These are phyloP conservation scores for Drosophila funebris DNA, from an alignment of 1,140 invertebrate genomes.

Conservation along the genomic window DNA sequence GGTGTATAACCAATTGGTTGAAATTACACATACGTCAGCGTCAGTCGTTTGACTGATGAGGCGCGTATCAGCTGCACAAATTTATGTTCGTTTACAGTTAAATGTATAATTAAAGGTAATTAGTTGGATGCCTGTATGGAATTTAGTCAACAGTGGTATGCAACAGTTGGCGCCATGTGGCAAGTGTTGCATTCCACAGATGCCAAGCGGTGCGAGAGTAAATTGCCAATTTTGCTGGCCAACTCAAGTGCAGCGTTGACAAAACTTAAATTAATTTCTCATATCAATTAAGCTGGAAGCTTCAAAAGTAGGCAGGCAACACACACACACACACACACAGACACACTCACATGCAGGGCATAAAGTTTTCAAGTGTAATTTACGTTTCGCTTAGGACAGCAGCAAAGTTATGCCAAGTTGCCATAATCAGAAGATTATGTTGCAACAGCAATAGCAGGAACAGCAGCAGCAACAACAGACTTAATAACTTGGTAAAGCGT, in stretches of 20 bases:
- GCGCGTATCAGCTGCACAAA: constrained; percentile 27
- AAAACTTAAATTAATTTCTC: constrained; percentile 70
- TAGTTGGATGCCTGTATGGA: constrained; percentile 37
- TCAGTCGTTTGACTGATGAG: constrained; percentile 43
- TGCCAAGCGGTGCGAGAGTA: constrained; percentile 1
- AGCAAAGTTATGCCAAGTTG: constrained; percentile 49
- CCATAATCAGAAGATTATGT: constrained; percentile 76
- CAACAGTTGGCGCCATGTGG: constrained; percentile 59
- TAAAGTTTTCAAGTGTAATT: constrained; percentile 61
- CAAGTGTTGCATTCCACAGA: constrained; percentile 22
- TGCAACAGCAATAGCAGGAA: constrained; percentile 45
- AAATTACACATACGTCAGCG: constrained; percentile 64
- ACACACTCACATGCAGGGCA: neutral
- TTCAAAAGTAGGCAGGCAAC: constrained; percentile 23
- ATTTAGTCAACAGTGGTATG: constrained; percentile 28
- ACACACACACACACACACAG: neutral
- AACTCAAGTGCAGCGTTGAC: constrained; percentile 22
- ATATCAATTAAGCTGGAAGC: constrained; percentile 33
- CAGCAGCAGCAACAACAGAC: constrained; percentile 20
- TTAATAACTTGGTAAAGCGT: constrained; percentile 77
- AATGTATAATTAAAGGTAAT: constrained; percentile 68
- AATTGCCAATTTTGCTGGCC: constrained; percentile 47
- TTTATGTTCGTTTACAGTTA: constrained; percentile 22
- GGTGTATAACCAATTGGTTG: constrained; percentile 6
- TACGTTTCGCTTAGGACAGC: constrained; percentile 53